Evolutionary conservation across 2,113 vertebrate genomes (phyloP).

Genomic region (Cariama cristata): DNA sequence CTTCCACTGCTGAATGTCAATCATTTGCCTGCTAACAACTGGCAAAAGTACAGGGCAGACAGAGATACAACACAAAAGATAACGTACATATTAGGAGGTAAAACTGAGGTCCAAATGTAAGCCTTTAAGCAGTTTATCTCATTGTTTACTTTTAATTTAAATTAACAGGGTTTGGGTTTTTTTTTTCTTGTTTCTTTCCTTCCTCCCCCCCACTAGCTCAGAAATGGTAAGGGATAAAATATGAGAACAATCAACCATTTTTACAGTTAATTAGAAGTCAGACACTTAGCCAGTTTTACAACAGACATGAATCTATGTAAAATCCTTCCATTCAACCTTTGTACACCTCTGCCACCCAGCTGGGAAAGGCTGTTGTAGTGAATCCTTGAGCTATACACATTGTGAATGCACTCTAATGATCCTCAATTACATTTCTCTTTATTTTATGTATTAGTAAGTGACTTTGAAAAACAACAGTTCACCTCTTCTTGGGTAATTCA

Average conservation of each 20-base stretch:
- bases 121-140: not conserved
- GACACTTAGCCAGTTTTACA: not conserved
- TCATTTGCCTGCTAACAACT: not conserved
- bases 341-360: not conserved
- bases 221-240: not conserved
- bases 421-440: not conserved
- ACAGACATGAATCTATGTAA: not conserved
- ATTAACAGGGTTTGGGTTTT: not conserved
- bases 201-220: not conserved
- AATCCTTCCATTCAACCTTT: not conserved
- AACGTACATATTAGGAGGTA: not conserved
- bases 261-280: not conserved
- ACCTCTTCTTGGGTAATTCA: not conserved
- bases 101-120: not conserved
- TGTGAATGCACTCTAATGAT: not conserved
- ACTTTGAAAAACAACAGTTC: not conserved
- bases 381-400: not conserved
- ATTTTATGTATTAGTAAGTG: not conserved
- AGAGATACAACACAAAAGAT: not conserved
- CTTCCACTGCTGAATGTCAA: not conserved
- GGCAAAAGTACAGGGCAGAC: not conserved
- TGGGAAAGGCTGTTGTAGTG: not conserved
- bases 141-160: not conserved
- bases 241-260: not conserved
- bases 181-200: not conserved